Percentiles rank a stretch among this genome's conserved stretches.
These are phyloP conservation scores for Sylvilagus bachmani DNA, from an alignment of 2,113 vertebrate species.

Conservation along the genomic window DNA sequence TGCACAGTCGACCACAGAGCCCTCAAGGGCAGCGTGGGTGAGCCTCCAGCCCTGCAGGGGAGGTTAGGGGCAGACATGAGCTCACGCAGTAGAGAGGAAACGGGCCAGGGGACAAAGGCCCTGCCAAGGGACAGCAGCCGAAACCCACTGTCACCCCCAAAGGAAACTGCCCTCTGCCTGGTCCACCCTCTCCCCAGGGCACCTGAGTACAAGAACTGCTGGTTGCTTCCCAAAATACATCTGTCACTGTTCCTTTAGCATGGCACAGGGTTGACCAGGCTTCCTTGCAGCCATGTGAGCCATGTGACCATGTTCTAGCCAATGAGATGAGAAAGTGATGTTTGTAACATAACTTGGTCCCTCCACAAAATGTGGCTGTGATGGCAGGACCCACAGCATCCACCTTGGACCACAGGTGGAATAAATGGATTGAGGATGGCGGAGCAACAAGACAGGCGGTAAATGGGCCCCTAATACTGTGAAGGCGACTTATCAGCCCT, in stretches of 20 bases:
- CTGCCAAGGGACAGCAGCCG: neutral
- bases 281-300: neutral
- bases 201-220: neutral
- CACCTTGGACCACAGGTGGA: neutral
- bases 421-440: neutral
- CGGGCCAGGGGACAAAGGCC: neutral
- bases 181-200: neutral
- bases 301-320: neutral
- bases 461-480: neutral
- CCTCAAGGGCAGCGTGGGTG: neutral
- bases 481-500: neutral
- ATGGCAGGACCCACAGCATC: neutral
- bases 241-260: neutral
- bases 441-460: neutral
- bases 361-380: neutral
- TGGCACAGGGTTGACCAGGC: neutral
- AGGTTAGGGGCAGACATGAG: constrained; percentile 28
- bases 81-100: constrained; percentile 45
- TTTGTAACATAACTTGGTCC: neutral
- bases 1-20: neutral
- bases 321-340: neutral
- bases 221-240: neutral
- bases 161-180: neutral
- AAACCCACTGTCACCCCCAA: constrained; percentile 17
- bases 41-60: constrained; percentile 20